These are phyloP conservation scores for Lepidotrigona ventralis DNA, from an alignment of 1,140 invertebrate genomes.

Conservation along the genomic window DNA sequence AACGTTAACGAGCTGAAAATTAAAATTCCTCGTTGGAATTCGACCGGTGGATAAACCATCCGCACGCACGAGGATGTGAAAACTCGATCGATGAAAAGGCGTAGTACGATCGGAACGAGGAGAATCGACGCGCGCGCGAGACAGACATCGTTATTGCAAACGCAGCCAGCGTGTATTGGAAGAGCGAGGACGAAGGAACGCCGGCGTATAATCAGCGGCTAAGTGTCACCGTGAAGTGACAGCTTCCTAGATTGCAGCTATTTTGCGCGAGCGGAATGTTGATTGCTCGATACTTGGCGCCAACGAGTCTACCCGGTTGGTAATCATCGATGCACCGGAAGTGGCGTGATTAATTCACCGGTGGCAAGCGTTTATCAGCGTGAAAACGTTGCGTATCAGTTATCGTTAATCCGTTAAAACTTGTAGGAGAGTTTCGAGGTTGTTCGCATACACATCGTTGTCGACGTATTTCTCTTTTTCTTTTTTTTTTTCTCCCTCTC, in stretches of 20 bases:
- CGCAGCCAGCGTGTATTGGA: background rate
- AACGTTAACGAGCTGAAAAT: background rate
- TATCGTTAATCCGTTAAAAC: slow-evolving; percentile 3
- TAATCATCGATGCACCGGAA: slow-evolving; percentile 39
- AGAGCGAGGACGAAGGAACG: background rate
- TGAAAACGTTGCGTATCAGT: slow-evolving; percentile 43
- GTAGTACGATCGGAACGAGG: background rate
- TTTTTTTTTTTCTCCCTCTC: no score
- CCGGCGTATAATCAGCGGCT: slow-evolving; percentile 31
- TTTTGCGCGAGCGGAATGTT: slow-evolving; percentile 58
- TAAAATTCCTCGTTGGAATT: background rate
- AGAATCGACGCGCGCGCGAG: background rate
- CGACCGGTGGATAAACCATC: background rate
- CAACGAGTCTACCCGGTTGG: slow-evolving; percentile 38
- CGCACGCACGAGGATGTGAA: no score
- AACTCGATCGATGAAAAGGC: background rate
- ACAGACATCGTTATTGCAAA: background rate
- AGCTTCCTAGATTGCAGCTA: slow-evolving; percentile 54
- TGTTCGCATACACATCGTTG: no score
- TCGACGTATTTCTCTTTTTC: background rate
- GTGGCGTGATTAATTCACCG: slow-evolving; percentile 43
- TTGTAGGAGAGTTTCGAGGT: no score
- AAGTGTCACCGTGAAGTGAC: slow-evolving; percentile 45
- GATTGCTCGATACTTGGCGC: slow-evolving; percentile 58
- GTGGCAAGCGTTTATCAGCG: slow-evolving; percentile 46